Conservation (phyloP, 2,113 vertebrate genomes). For the Haemorhous mexicanus region DNA sequence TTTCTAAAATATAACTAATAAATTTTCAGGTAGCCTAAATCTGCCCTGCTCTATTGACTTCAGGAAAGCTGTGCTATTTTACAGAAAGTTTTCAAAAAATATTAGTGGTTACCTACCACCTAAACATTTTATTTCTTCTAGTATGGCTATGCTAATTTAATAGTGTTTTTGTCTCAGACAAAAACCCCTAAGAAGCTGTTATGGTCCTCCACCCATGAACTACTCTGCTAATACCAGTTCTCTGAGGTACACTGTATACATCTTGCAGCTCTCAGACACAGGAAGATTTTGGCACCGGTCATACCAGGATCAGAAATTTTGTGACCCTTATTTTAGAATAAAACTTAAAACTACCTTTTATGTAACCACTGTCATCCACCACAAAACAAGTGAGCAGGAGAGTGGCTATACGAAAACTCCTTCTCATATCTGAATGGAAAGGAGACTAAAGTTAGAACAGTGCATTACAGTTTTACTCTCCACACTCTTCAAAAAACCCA, state of each 20-base stretch:
- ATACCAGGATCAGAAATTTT: not conserved
- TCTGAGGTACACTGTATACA: not conserved
- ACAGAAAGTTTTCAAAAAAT: not conserved
- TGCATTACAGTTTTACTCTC: not conserved
- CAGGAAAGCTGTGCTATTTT: not conserved
- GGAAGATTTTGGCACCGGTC: not conserved
- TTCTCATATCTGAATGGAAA: not conserved
- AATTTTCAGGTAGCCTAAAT: not conserved
- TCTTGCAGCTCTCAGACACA: not conserved
- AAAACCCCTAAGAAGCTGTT: not conserved
- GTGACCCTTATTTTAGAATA: not conserved
- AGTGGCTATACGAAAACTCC: not conserved
- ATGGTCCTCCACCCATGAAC: not conserved
- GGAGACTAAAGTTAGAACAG: not conserved
- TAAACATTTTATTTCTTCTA: not conserved
- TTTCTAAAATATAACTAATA: not conserved
- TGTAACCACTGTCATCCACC: not conserved
- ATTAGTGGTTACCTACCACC: not conserved
- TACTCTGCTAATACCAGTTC: not conserved
- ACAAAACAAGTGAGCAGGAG: not conserved
- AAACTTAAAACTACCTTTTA: not conserved
- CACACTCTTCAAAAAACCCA: not conserved
- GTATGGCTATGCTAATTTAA: not conserved
- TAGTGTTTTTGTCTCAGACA: not conserved
- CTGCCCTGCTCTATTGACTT: not conserved